A percentile compares a stretch with the other conserved stretches of the same genome.
These are phyloP conservation scores for Zaprionus bogoriensis DNA, from an alignment of 2,888 invertebrate genomes.

Conservation along the genomic window DNA sequence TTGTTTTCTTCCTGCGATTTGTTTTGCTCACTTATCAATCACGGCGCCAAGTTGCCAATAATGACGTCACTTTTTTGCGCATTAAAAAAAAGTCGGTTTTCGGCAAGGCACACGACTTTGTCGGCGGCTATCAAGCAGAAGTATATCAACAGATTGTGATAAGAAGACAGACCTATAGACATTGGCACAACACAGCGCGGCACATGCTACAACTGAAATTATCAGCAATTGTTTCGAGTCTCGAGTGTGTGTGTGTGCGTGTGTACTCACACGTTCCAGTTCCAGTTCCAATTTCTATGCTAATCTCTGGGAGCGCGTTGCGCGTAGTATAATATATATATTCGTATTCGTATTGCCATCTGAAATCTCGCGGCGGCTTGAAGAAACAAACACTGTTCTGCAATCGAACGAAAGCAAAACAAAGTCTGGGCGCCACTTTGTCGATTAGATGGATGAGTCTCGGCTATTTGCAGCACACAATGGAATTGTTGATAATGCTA, in stretches of 20 bases:
- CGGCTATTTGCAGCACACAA: background rate
- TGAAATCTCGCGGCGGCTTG: conserved; percentile 3
- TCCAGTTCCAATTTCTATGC: conserved; percentile 50
- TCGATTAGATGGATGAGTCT: background rate
- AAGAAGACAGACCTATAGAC: conserved; percentile 2
- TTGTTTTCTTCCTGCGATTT: background rate
- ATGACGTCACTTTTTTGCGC: conserved; percentile 42
- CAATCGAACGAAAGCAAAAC: conserved; percentile 37
- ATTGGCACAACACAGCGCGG: background rate
- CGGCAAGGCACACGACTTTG: conserved; percentile 31
- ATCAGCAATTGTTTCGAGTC: conserved; percentile 12
- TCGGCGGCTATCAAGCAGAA: background rate
- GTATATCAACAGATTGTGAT: conserved; percentile 11
- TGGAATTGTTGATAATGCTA: conserved; percentile 45
- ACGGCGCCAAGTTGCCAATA: background rate
- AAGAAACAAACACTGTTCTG: conserved; percentile 9
- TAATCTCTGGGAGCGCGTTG: conserved; percentile 45
- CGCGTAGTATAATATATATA: conserved; percentile 17
- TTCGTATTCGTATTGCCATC: background rate
- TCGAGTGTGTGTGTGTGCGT: background rate
- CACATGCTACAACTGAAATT: conserved; percentile 1
- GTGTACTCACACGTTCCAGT: conserved; percentile 48
- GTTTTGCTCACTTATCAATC: conserved; percentile 31
- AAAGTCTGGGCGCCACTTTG: conserved; percentile 50
- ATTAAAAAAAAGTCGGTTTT: conserved; percentile 14